A percentile compares a stretch with the other conserved stretches of the same genome.
These are phyloP conservation scores for zebrafish (Danio rerio) DNA, from an alignment of 2,113 vertebrate genomes.

Conservation along the genomic window GRCz12tu NC_133200.1:39720501-39721000, in stretches of 20 bases:
- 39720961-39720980: slow-evolving; percentile 79
- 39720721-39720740: slow-evolving; percentile 80
- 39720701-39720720: slow-evolving; percentile 71
- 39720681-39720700: background rate
- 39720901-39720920: slow-evolving; percentile 86
- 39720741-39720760: slow-evolving; percentile 78
- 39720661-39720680: background rate
- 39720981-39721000: slow-evolving; percentile 67
- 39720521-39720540: too few relatives aligned
- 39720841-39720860: slow-evolving; percentile 76
- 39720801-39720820: slow-evolving; percentile 76
- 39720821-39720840: slow-evolving; percentile 78
- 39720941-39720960: slow-evolving; percentile 82
- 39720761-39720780: background rate
- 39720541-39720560: too few relatives aligned
- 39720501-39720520: too few relatives aligned
- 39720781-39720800: background rate
- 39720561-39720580: too few relatives aligned
- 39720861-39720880: slow-evolving; percentile 71
- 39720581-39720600: too few relatives aligned
- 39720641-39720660: too few relatives aligned
- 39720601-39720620: too few relatives aligned
- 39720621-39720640: too few relatives aligned
- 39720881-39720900: slow-evolving; percentile 59
- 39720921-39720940: slow-evolving; percentile 87